Base-by-base conservation (phyloP, 2,113 vertebrate species). In the Ammodytes marinus region DNA sequence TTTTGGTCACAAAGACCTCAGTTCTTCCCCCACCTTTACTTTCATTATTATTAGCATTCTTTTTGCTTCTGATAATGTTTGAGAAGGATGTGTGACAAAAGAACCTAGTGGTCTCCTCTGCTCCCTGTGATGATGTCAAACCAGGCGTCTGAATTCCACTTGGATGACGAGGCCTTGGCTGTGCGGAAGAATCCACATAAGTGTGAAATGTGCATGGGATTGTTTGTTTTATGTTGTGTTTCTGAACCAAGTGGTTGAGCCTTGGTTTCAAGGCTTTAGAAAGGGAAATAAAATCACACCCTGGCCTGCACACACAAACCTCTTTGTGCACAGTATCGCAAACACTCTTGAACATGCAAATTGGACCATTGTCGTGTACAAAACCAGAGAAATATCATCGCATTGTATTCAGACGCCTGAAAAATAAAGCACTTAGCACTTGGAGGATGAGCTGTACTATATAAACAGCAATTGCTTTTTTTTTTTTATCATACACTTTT, bases 241-340 rank as follows among this genome's bases (percentile, higher is more conserved):
- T 88, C 59, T 65, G 45, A 69, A 53, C 70, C 77, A 83, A 81
- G 50, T 14, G 14, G 65, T 65, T 73, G 1, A 63, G 39, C 59
- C 74, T 79, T 53, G 49, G 40, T 74, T 88, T 81, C 83, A 88
- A 81, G 70, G 75, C 40, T 85, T 83, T 72, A n/a, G 11, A 53
- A 47, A 45, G 37, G 12, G 27, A 68, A 74, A 69, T 46, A 43
- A 50, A 77, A 63, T 67, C 59, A 57, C 19, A 47, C 35, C 17
- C 3, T 15, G 8, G 17, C 17, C 14, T 5, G 39, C 14, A 13
- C 46, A 47, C 17, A 35, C 46, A 40, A 15, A 52, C 5, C 5
- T 11, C 17, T 61, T 68, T 61, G 39, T 69, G 53, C 46, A 39
- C 69, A 15, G 14, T 5, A 43, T 50, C 11, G 9, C 35, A 42